phyloP scores from a whole-genome alignment of 2,113 vertebrate genomes.

The Cairina moschata region DNA sequence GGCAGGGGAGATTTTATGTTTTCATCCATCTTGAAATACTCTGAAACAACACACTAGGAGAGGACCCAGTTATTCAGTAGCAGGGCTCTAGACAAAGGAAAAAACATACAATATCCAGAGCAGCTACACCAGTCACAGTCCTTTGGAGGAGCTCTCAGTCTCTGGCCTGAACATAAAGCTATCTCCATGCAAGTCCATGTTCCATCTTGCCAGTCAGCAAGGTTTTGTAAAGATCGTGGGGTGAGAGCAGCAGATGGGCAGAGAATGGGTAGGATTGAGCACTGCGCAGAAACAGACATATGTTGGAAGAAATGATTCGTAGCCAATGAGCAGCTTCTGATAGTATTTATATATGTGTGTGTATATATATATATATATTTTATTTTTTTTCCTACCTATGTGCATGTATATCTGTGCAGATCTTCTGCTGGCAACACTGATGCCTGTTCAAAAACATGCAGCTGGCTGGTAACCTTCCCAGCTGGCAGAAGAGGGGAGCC shows the following conservation, averaged over 20 bases:
- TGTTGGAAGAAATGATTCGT: background rate
- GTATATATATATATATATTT: no score
- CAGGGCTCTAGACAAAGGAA: background rate
- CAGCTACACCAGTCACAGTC: background rate
- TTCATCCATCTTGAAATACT: background rate
- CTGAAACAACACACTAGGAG: background rate
- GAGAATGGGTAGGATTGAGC: background rate
- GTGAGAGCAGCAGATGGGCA: background rate
- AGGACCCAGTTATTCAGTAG: fast-evolving
- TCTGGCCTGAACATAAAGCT: background rate
- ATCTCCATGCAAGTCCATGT: background rate
- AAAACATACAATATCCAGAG: background rate
- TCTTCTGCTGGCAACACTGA: background rate
- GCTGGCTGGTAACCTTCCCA: conserved; percentile 22
- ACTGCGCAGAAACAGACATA: background rate
- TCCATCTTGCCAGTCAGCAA: background rate
- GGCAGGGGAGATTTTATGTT: background rate
- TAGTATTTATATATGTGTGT: background rate
- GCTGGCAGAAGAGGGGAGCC: background rate
- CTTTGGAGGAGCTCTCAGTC: background rate
- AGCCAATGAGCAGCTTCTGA: background rate
- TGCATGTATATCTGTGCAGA: background rate
- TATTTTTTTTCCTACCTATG: background rate
- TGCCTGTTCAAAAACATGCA: background rate
- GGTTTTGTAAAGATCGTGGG: background rate